phyloP scores from a whole-genome alignment of 1,140 invertebrate genomes.

The Caenorhabditis tropicalis region DNA sequence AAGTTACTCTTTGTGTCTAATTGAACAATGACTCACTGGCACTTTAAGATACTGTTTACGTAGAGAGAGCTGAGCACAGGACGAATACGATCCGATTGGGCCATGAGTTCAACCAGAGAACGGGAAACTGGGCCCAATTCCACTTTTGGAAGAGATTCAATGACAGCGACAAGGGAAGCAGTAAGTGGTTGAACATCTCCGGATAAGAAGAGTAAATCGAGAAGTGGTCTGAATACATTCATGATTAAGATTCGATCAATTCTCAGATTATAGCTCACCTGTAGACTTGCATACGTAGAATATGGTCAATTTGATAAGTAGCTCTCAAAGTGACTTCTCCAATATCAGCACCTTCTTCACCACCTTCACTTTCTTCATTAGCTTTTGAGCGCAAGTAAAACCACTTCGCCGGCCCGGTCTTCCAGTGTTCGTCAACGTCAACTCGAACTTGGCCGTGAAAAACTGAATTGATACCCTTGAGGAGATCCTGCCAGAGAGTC shows the following conservation, averaged over 20 bases:
- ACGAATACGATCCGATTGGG: conserved; percentile 62
- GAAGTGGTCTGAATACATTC: conserved; percentile 35
- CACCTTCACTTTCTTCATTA: conserved; percentile 23
- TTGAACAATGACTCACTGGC: conserved; percentile 59
- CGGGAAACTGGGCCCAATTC: conserved; percentile 39
- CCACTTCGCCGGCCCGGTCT: conserved; percentile 48
- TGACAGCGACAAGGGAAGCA: conserved; percentile 57
- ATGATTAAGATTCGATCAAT: background rate
- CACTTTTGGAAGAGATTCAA: conserved; percentile 61
- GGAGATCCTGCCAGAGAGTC: conserved; percentile 59
- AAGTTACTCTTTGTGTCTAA: background rate
- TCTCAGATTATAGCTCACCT: background rate
- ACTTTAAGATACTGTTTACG: conserved; percentile 63
- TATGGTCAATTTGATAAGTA: conserved; percentile 55
- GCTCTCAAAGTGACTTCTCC: conserved; percentile 4
- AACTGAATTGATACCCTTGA: conserved; percentile 57
- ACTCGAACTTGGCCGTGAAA: conserved; percentile 59
- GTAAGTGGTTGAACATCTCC: conserved; percentile 49
- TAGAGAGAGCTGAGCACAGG: conserved; percentile 65
- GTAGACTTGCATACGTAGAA: conserved; percentile 48
- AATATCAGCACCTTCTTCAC: background rate
- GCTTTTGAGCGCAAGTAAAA: conserved; percentile 41
- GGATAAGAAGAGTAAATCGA: conserved; percentile 26
- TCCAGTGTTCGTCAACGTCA: conserved; percentile 49
- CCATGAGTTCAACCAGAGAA: conserved; percentile 69